Evolutionary conservation across 2,888 invertebrate species (phyloP).

Genomic region (Axea sp.): DNA sequence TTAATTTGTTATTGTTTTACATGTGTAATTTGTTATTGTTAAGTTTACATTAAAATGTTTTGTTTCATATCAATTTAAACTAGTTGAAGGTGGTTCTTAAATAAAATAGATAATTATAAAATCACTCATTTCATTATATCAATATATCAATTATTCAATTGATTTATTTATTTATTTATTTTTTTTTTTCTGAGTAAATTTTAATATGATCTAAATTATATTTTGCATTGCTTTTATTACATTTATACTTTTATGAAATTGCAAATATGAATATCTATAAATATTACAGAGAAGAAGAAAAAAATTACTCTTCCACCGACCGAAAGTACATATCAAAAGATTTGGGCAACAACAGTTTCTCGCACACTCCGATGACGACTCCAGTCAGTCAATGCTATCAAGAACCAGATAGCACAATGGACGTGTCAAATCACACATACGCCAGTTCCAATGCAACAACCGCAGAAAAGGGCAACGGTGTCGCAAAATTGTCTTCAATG

Average conservation of each 20-base stretch:
- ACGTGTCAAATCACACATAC: slow-evolving; percentile 72
- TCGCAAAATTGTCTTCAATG: slow-evolving; percentile 65
- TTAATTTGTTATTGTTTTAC: too few relatives aligned
- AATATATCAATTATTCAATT: too few relatives aligned
- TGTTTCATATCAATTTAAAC: too few relatives aligned
- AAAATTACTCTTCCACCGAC: slow-evolving; percentile 90
- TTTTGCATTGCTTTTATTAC: too few relatives aligned
- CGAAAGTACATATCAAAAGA: slow-evolving; percentile 90
- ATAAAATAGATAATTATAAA: neutral
- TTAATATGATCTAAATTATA: too few relatives aligned
- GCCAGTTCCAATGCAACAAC: slow-evolving; percentile 67
- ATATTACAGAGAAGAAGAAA: slow-evolving; percentile 85
- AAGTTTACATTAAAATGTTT: too few relatives aligned
- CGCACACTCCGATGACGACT: slow-evolving; percentile 78
- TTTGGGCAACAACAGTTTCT: slow-evolving; percentile 77
- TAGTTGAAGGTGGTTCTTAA: too few relatives aligned
- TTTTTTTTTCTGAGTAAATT: too few relatives aligned
- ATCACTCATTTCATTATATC: neutral
- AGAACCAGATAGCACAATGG: slow-evolving; percentile 77
- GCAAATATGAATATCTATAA: too few relatives aligned
- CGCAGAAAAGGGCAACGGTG: slow-evolving; percentile 79
- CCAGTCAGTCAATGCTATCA: slow-evolving; percentile 76
- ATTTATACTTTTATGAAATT: too few relatives aligned
- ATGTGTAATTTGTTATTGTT: too few relatives aligned
- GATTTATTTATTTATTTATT: too few relatives aligned